A percentile compares a stretch with the other conserved stretches of the same genome.
These are phyloP conservation scores for Drosophila fulvimacula DNA, from an alignment of 2,888 invertebrate species.

Conservation along the genomic window DNA sequence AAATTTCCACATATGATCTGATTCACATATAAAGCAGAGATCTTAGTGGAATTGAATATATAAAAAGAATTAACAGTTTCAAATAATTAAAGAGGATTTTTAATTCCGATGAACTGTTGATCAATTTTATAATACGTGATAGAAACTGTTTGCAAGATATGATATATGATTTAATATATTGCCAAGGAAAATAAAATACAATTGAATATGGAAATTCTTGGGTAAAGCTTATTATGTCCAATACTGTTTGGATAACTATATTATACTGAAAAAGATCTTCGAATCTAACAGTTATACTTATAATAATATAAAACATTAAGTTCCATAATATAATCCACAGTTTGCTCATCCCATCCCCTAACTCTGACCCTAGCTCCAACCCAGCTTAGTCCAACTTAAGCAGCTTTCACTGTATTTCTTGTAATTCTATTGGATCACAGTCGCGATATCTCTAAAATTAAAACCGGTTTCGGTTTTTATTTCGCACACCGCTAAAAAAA, in stretches of 20 bases:
- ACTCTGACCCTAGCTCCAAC: too few relatives aligned
- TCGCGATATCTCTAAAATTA: conserved; percentile 9
- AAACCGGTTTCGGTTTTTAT: conserved; percentile 1
- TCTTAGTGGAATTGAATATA: background rate
- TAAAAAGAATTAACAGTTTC: background rate
- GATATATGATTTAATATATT: too few relatives aligned
- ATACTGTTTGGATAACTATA: background rate
- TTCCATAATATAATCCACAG: background rate
- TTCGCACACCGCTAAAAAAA: background rate
- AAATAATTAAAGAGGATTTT: too few relatives aligned
- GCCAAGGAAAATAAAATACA: too few relatives aligned
- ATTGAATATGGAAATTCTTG: background rate
- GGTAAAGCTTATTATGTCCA: background rate
- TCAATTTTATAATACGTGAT: too few relatives aligned
- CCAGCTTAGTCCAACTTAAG: background rate
- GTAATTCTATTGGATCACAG: conserved; percentile 22
- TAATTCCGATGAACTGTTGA: too few relatives aligned
- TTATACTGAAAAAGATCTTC: background rate
- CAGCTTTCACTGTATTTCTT: conserved; percentile 26
- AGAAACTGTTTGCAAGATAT: too few relatives aligned
- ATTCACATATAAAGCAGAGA: background rate
- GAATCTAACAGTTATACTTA: background rate
- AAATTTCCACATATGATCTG: background rate
- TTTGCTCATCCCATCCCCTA: too few relatives aligned
- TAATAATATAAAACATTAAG: background rate